These are phyloP conservation scores for Pao palembangensis DNA, from an alignment of 2,113 vertebrate species.

Conservation along the genomic window DNA sequence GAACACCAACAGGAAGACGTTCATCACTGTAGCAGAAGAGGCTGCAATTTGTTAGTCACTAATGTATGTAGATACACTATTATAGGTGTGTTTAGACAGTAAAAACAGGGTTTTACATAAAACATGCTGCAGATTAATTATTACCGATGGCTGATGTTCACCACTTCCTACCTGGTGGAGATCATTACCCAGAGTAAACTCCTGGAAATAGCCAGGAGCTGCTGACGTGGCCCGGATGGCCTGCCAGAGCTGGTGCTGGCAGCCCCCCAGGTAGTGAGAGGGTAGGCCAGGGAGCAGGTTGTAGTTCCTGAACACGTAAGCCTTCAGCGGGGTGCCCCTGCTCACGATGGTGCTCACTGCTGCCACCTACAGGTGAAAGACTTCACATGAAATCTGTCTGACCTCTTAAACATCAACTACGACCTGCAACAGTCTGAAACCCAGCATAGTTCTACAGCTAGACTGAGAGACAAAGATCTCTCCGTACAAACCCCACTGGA, in stretches of 20 bases:
- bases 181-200: slow-evolving; percentile 85
- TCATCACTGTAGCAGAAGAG: slow-evolving; percentile 5
- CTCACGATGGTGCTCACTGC: slow-evolving; percentile 93
- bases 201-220: slow-evolving; percentile 93
- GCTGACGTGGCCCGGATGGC: slow-evolving; percentile 92
- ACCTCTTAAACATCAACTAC: background rate
- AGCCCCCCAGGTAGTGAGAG: slow-evolving; percentile 90
- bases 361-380: slow-evolving; percentile 78
- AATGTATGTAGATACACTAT: slow-evolving; percentile 2
- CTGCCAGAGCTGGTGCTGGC: slow-evolving; percentile 93
- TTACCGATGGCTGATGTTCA: background rate
- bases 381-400: background rate
- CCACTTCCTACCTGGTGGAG: slow-evolving; percentile 85
- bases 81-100: no score
- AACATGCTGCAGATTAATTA: background rate
- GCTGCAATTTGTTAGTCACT: slow-evolving; percentile 2
- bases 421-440: slow-evolving; percentile 15
- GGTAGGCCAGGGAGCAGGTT: slow-evolving; percentile 86
- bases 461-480: slow-evolving; percentile 14
- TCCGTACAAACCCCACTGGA: slow-evolving; percentile 19
- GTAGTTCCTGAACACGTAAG: slow-evolving; percentile 95
- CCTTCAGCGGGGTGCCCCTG: slow-evolving; percentile 86
- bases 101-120: slow-evolving; percentile 1
- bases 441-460: slow-evolving; percentile 1
- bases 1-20: slow-evolving; percentile 15